A percentile compares a stretch with the other conserved stretches of the same genome.
Evolutionary conservation across 2,797 vertebrate genomes (phyloP).

Genomic region (Bucorvus abyssinicus): DNA sequence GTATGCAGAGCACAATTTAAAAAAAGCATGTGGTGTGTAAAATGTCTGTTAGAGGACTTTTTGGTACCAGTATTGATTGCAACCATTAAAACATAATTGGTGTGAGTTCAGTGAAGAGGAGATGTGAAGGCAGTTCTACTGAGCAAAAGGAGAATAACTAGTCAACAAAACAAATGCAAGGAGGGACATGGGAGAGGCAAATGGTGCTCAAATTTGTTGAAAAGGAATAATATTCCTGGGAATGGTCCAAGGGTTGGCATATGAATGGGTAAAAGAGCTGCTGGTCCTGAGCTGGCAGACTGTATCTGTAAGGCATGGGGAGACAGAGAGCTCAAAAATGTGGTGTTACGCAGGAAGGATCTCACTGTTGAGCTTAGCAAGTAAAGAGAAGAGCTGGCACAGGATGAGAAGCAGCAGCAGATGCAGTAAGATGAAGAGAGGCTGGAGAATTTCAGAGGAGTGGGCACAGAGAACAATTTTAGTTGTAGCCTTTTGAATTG

Average conservation of each 20-base stretch:
- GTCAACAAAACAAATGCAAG: not conserved
- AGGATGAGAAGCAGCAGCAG: not conserved
- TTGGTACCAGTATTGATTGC: constrained; percentile 18
- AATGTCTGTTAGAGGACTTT: not conserved
- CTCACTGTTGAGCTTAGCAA: not conserved
- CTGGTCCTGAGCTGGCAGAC: constrained; percentile 2
- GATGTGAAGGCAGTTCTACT: constrained; percentile 30
- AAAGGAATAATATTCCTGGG: not conserved
- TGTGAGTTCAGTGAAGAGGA: constrained; percentile 43
- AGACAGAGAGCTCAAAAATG: not conserved
- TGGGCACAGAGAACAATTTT: constrained; percentile 10
- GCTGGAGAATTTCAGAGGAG: not conserved
- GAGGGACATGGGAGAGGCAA: not conserved
- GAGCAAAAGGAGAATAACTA: not conserved
- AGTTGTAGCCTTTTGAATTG: not conserved
- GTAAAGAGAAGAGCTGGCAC: not conserved
- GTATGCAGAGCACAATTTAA: not conserved
- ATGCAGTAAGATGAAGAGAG: not conserved
- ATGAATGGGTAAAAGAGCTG: not conserved
- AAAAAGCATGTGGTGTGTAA: not conserved
- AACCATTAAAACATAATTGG: constrained; percentile 23
- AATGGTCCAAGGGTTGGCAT: not conserved
- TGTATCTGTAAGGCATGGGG: not conserved
- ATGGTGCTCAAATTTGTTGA: not conserved
- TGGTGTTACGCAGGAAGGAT: not conserved